phyloP scores from a whole-genome alignment of 1,140 invertebrate species.

The Liolophura sinensis region DNA sequence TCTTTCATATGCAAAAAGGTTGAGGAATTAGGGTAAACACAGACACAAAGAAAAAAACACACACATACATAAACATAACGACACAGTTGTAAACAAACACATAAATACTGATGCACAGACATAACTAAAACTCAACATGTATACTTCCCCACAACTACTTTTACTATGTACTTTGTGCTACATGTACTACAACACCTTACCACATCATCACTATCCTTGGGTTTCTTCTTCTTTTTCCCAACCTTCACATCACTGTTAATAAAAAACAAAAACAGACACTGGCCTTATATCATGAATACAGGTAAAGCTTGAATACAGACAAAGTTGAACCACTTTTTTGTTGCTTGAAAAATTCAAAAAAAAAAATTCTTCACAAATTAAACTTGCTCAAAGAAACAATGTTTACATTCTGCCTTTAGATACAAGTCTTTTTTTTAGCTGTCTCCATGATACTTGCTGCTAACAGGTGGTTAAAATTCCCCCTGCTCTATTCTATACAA shows the following conservation, averaged over 20 bases:
- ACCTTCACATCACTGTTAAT: conserved; percentile 35
- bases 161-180: too few species aligned
- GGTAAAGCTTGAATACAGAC: background rate
- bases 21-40: too few species aligned
- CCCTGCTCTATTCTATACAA: background rate
- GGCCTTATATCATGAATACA: background rate
- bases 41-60: too few species aligned
- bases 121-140: too few species aligned
- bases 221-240: conserved; percentile 43
- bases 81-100: too few species aligned
- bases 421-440: background rate
- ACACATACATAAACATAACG: too few species aligned
- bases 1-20: too few species aligned
- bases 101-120: too few species aligned
- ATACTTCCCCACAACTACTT: too few species aligned
- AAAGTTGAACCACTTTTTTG: background rate
- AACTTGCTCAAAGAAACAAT: conserved; percentile 4
- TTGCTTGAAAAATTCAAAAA: background rate
- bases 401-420: background rate
- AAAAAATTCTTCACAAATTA: too few species aligned
- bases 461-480: conserved; percentile 3
- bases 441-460: background rate
- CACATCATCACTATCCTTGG: conserved; percentile 18
- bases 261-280: conserved; percentile 3
- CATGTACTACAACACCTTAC: conserved; percentile 10